These are phyloP conservation scores for Enoplosus armatus DNA, from an alignment of 2,797 vertebrate species.

Conservation along the genomic window DNA sequence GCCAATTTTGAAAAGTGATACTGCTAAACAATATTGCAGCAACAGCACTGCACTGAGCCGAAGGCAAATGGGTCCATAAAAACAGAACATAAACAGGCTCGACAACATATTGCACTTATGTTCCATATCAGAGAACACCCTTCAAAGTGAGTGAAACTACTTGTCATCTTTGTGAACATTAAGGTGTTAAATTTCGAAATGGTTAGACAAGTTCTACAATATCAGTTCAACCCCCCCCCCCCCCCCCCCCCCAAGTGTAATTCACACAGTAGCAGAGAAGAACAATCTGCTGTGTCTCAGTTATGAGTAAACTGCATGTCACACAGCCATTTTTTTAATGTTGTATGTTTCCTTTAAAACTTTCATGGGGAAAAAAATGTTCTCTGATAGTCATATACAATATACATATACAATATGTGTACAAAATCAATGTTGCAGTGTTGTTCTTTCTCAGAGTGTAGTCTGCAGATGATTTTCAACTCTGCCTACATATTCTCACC, in stretches of 20 bases:
- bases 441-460: neutral
- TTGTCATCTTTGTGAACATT: constrained; percentile 35
- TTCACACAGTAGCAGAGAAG: constrained; percentile 23
- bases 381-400: neutral
- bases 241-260: too few relatives aligned
- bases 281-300: constrained; percentile 35
- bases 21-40: constrained; percentile 42
- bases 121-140: constrained; percentile 28
- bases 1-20: constrained; percentile 54
- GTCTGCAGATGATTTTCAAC: neutral
- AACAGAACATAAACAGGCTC: constrained; percentile 40
- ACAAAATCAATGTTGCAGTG: neutral
- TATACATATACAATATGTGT: too few relatives aligned
- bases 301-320: constrained; percentile 14
- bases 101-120: constrained; percentile 26
- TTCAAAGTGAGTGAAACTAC: constrained; percentile 23
- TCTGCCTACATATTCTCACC: neutral
- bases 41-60: constrained; percentile 22
- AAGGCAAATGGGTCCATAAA: constrained; percentile 55
- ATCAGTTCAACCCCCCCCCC: constrained; percentile 9
- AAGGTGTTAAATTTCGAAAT: constrained; percentile 42
- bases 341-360: neutral
- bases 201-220: constrained; percentile 13
- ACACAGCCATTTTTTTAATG: neutral
- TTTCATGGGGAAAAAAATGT: too few relatives aligned